phyloP scores from a whole-genome alignment of 2,888 invertebrate species.

The Hermaeophaga mercurialis region DNA sequence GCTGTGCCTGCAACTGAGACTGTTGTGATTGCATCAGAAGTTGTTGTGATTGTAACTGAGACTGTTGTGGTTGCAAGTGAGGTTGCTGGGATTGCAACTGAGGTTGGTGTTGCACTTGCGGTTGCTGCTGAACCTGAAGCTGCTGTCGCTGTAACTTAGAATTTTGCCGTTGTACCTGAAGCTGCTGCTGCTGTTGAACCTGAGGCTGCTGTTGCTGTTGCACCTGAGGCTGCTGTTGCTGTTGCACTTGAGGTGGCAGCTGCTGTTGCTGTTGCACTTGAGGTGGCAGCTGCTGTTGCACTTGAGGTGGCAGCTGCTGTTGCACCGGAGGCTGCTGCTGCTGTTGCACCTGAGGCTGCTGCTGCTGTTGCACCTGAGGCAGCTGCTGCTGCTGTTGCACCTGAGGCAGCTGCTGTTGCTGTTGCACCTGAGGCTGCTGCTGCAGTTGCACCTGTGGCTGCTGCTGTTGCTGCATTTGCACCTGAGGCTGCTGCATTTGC shows the following conservation, averaged over 20 bases:
- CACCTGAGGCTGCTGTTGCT: not conserved
- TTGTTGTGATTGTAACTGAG: not conserved
- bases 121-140: slow-evolving; percentile 7
- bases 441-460: slow-evolving; percentile 10
- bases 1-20: not conserved
- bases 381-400: slow-evolving; percentile 32
- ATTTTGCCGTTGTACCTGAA: too few species aligned
- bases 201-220: not conserved
- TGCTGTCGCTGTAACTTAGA: slow-evolving; percentile 11
- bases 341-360: not conserved
- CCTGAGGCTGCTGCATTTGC: slow-evolving; percentile 8
- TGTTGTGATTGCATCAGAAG: not conserved
- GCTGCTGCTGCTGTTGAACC: slow-evolving; percentile 1
- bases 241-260: slow-evolving; percentile 4
- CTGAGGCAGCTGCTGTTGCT: not conserved
- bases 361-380: slow-evolving; percentile 32
- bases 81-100: not conserved
- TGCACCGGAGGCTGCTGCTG: slow-evolving; percentile 13
- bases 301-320: not conserved
- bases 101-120: slow-evolving; percentile 39
- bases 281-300: not conserved
- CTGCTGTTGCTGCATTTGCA: slow-evolving; percentile 3
- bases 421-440: slow-evolving; percentile 14
- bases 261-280: slow-evolving; percentile 5
- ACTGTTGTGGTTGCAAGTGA: not conserved